A percentile compares a stretch with the other conserved stretches of the same genome.
Conservation (phyloP, 2,113 vertebrate species). For the Sakesphorus luctuosus region DNA sequence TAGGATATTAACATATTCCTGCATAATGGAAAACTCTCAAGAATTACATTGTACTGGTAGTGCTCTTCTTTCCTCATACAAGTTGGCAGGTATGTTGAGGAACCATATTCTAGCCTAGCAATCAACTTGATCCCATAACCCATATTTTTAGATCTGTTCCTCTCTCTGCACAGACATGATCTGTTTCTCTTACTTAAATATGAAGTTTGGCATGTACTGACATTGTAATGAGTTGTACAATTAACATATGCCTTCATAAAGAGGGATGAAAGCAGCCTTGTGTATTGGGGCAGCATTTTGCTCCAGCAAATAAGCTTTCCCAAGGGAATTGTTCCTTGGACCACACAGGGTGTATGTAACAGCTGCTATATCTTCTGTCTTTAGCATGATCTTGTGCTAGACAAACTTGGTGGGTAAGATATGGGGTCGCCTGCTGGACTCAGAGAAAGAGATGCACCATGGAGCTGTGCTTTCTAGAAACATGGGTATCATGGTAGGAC, state of each 20-base stretch:
- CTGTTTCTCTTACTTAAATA: background rate
- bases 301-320: background rate
- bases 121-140: background rate
- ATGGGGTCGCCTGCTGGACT: background rate
- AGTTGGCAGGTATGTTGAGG: background rate
- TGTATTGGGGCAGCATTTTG: background rate
- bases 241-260: background rate
- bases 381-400: background rate
- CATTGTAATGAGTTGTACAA: background rate
- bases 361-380: background rate
- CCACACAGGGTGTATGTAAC: fast-evolving
- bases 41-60: background rate
- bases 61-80: background rate
- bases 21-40: background rate
- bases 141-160: background rate
- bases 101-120: background rate
- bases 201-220: background rate
- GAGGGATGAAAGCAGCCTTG: background rate
- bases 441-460: fast-evolving
- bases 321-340: background rate
- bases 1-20: background rate
- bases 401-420: background rate
- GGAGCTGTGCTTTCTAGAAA: background rate
- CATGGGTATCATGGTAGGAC: background rate
- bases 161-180: background rate